A percentile compares a stretch with the other conserved stretches of the same genome.
Evolutionary conservation across 1,140 invertebrate species (phyloP).

Genomic region (Drosophila athabasca): DNA sequence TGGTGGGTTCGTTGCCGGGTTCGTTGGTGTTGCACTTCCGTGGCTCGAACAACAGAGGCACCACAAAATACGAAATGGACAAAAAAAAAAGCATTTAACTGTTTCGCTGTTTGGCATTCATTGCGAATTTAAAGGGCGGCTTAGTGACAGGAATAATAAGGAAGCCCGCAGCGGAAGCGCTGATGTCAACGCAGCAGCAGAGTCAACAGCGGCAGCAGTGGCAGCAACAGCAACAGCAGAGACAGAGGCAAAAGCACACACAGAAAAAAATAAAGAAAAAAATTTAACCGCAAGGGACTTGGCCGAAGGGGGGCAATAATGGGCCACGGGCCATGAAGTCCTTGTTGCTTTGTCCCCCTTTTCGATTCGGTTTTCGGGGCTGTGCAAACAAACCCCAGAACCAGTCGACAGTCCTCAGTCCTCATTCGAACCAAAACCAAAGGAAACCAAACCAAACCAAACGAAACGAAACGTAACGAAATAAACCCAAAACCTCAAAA

Average conservation of each 20-base stretch:
- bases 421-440: constrained; percentile 17
- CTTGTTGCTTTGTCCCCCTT: constrained; percentile 60
- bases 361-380: constrained; percentile 70
- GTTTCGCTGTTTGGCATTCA: constrained; percentile 78
- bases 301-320: constrained; percentile 51
- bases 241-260: constrained; percentile 2
- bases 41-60: constrained; percentile 44
- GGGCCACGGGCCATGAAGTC: constrained; percentile 69
- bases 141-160: constrained; percentile 82
- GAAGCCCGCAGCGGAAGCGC: constrained; percentile 77
- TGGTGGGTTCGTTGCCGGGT: constrained; percentile 27
- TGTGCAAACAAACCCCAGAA: constrained; percentile 59
- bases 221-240: constrained; percentile 3
- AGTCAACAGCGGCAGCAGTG: constrained; percentile 14
- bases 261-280: constrained; percentile 43
- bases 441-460: constrained; percentile 58
- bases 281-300: constrained; percentile 69
- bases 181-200: constrained; percentile 68
- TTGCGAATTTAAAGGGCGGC: constrained; percentile 81
- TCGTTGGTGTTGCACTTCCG: constrained; percentile 75
- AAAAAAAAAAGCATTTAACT: constrained; percentile 72
- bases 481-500: constrained; percentile 79
- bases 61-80: constrained; percentile 14
- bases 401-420: no score
- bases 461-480: constrained; percentile 78